Base-by-base conservation (phyloP, 2,113 vertebrate genomes). In the Crocuta crocuta region DNA sequence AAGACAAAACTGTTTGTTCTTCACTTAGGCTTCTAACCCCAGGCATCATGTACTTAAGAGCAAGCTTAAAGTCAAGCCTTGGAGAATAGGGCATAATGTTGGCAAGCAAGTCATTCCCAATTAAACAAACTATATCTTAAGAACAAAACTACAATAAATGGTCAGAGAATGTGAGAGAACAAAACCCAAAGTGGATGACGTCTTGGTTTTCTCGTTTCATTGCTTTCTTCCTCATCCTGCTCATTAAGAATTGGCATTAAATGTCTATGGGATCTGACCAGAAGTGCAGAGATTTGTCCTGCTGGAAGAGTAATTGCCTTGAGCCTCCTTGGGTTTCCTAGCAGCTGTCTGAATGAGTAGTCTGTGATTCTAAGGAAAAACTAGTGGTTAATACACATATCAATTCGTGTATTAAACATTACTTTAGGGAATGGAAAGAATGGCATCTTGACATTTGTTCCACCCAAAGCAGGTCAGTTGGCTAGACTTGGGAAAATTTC, bases 1-100 rank as follows among this genome's bases (percentile, higher is more conserved):
- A 95, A 76, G 82, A 92, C 73, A 80, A 82, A 95, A 76, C 48
- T 74, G 35, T 89, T 73, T 85, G 76, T 70, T 96, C 68, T 88
- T 86, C 45, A 24, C 58, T 84, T 48, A 43, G 39, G 17, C 45
- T 94, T 71, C 45, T 19, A 86, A 83, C n/a, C 28, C 7, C 39
- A 21, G 63, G 70, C 76, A 55, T 91, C 70, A 13, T n/a, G 26
- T 66, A 95, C 45, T 83, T 76, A 76, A 84, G 68, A 90, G 31
- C 28, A 84, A 91, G 70, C 31, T 45, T 58, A 91, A 48, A 92
- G 24, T 53, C 63, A 87, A 73, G 48, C 31, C 80, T 73, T 80
- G 89, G 84, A 93, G 63, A 83, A 79, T 0, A 85, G 10, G 73
- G 16, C 6, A 31, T 39, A 55, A 24, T 24, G 39, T 82, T 81